Evolutionary conservation across 2,888 invertebrate genomes (phyloP), one percentile per base, ranked within the genome.

Genomic region (Caradrina kadenii): DNA sequence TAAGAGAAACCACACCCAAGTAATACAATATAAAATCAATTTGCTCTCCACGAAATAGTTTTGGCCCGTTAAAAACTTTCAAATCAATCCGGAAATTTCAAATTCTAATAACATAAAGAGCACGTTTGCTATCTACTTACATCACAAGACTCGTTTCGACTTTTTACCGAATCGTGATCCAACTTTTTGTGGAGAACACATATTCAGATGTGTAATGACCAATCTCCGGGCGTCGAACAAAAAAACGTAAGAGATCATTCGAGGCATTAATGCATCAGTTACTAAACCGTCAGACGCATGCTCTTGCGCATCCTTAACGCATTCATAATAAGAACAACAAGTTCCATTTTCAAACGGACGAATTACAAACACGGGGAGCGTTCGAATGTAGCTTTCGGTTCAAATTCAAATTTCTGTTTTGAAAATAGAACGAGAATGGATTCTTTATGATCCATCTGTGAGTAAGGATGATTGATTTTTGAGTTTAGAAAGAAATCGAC

Each of bases 161-260:
- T 93, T 94, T 93, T 93, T 93, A 94, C 92, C 87, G 89, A 93
- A 92, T 93, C 94, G 94, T 95, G 94, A 93, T 92, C 90, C 87
- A 89, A 90, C 93, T 94, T 93, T 94, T 93, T 94, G 91, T 93
- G 87, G 87, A 91, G 91, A 92, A 91, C 92, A 93, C 93, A 94
- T 94, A 95, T 95, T 95, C 95, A 95, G 93, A 95, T 95, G 93
- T 92, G 94, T 94, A 94, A 94, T 94, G 94, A 94, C 93, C 94
- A 94, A 95, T 95, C 95, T 94, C 94, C 94, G 93, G 92, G 92
- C 92, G 92, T 90, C 82, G 91, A 88, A 92, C 88, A 93, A 92
- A 93, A 93, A 93, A 92, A 90, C 90, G 87, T 86, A 89, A 87
- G 86, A 90, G 90, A 92, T 92, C 92, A 92, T 93, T 93, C 90